Percentiles rank a stretch among this genome's conserved stretches.
Evolutionary conservation across 2,113 vertebrate genomes (phyloP).

Genomic region (Oreotrochilus melanogaster): DNA sequence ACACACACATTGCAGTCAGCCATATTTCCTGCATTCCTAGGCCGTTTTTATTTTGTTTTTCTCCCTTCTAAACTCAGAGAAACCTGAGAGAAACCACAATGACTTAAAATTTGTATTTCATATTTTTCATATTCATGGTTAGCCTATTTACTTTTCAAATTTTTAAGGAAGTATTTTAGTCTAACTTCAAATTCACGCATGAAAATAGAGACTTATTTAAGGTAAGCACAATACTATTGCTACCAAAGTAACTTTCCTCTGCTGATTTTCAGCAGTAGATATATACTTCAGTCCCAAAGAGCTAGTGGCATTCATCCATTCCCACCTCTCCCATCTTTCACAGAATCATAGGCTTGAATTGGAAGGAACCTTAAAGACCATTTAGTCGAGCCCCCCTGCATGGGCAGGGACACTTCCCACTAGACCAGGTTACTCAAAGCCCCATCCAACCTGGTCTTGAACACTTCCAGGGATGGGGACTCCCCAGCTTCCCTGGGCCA

Average conservation of each 20-base stretch:
- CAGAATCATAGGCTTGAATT: neutral
- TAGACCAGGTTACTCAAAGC: neutral
- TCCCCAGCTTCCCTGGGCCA: neutral
- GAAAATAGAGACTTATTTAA: neutral
- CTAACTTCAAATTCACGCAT: neutral
- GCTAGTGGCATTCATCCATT: neutral
- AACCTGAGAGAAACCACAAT: neutral
- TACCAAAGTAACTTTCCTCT: neutral
- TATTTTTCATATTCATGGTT: neutral
- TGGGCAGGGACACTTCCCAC: neutral
- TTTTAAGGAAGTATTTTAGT: neutral
- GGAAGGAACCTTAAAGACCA: neutral
- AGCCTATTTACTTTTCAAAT: neutral
- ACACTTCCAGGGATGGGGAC: neutral
- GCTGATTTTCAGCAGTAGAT: neutral
- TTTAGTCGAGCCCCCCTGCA: no score
- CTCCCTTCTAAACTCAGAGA: neutral
- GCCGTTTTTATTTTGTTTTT: neutral
- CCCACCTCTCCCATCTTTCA: neutral
- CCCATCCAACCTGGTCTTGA: neutral
- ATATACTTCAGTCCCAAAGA: neutral
- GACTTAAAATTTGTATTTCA: neutral
- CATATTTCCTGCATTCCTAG: neutral
- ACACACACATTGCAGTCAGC: neutral
- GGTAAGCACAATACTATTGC: neutral